Conservation (phyloP, 2,888 invertebrate species). For the Rosalia funebris region DNA sequence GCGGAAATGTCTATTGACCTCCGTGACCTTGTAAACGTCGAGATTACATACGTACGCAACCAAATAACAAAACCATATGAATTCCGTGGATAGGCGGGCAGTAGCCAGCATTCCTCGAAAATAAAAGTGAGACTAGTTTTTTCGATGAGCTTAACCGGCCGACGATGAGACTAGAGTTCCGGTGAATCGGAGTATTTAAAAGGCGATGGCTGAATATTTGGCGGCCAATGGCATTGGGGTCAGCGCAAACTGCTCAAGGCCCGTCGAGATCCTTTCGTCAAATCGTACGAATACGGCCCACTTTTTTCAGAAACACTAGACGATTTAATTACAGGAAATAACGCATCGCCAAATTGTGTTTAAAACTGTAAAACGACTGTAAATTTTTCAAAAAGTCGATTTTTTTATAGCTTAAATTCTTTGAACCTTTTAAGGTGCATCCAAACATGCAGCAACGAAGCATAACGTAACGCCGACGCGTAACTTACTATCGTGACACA, state of each 20-base stretch:
- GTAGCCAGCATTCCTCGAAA: slow-evolving; percentile 23
- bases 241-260: slow-evolving; percentile 17
- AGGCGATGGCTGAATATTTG: slow-evolving; percentile 44
- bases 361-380: too few species aligned
- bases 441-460: too few species aligned
- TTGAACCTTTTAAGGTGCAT: too few species aligned
- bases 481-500: too few species aligned
- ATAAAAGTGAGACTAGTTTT: slow-evolving; percentile 28
- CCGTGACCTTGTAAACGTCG: slow-evolving; percentile 22
- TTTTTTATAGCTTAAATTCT: too few species aligned
- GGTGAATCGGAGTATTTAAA: slow-evolving; percentile 39
- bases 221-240: slow-evolving; percentile 47
- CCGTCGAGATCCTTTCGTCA: too few species aligned
- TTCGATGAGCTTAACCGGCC: slow-evolving; percentile 19
- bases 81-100: slow-evolving; percentile 7
- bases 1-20: slow-evolving; percentile 28
- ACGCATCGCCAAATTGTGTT: too few species aligned
- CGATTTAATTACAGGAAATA: too few species aligned
- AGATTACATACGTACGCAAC: neutral
- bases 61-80: slow-evolving; percentile 21
- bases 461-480: too few species aligned
- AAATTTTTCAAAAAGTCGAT: too few species aligned
- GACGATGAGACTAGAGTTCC: slow-evolving; percentile 35
- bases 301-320: too few species aligned
- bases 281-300: too few species aligned